Percentiles rank a stretch among this genome's conserved stretches.
phyloP scores from a whole-genome alignment of 2,888 invertebrate genomes.

The Ypsolopha sequella region DNA sequence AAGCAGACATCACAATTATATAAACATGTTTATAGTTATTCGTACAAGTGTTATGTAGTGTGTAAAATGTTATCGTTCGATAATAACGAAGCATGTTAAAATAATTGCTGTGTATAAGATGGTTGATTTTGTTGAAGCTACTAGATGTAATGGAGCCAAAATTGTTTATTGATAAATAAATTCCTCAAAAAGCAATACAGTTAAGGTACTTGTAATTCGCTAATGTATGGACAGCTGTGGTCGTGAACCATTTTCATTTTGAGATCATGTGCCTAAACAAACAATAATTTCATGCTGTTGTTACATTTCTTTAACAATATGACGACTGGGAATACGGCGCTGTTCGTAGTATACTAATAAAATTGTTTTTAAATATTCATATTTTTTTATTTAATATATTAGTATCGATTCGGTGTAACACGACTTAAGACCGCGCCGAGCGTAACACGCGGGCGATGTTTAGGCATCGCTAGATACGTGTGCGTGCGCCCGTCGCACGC shows the following conservation, averaged over 20 bases:
- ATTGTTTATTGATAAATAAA: background rate
- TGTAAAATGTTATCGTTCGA: background rate
- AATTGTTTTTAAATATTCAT: slow-evolving; percentile 50
- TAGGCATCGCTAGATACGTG: too few relatives aligned
- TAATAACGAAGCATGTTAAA: background rate
- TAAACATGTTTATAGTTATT: background rate
- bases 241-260: background rate
- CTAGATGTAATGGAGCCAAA: too few relatives aligned
- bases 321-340: slow-evolving; percentile 68
- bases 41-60: slow-evolving; percentile 1
- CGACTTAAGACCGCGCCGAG: too few relatives aligned
- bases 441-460: too few relatives aligned
- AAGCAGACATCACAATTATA: background rate
- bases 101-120: background rate
- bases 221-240: background rate
- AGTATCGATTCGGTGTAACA: too few relatives aligned
- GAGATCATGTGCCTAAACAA: slow-evolving; percentile 56
- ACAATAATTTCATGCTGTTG: slow-evolving; percentile 43
- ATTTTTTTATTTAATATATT: too few relatives aligned
- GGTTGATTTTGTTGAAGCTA: background rate
- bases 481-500: too few relatives aligned
- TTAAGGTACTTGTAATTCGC: background rate
- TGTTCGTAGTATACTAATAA: slow-evolving; percentile 68
- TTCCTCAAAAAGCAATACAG: background rate
- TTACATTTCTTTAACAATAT: slow-evolving; percentile 71